Evolutionary conservation across 2,113 vertebrate genomes (phyloP).

Genomic region (Urocynchramus pylzowi): DNA sequence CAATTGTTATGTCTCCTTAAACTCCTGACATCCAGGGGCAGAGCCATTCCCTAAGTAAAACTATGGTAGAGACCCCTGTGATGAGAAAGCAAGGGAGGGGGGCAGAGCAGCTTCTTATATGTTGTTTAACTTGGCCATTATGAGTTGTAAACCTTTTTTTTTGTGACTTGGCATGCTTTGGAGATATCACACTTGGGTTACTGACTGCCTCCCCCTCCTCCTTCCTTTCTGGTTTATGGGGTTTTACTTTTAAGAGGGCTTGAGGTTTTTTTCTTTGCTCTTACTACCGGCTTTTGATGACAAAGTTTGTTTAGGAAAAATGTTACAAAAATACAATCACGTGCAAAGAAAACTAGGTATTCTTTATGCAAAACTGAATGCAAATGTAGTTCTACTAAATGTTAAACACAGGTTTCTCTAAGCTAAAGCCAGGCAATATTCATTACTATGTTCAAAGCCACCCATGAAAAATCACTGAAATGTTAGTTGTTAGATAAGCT

Average conservation of each 20-base stretch:
- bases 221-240: slow-evolving; percentile 31
- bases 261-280: slow-evolving; percentile 36
- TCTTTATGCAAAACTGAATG: background rate
- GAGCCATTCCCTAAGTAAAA: slow-evolving; percentile 5
- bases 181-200: slow-evolving; percentile 48
- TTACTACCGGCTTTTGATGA: background rate
- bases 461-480: slow-evolving; percentile 14
- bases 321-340: slow-evolving; percentile 14
- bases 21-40: background rate
- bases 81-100: background rate
- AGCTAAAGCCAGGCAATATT: background rate
- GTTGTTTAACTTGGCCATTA: slow-evolving; percentile 64
- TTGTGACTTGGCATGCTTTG: slow-evolving; percentile 59
- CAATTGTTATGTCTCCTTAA: slow-evolving; percentile 34
- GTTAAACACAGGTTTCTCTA: background rate
- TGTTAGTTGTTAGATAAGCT: slow-evolving; percentile 8
- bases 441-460: background rate
- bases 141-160: slow-evolving; percentile 39
- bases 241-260: background rate
- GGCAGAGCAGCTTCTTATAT: background rate
- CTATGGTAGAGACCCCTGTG: background rate
- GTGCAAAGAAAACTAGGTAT: background rate
- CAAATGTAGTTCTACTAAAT: background rate
- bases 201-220: background rate
- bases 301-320: slow-evolving; percentile 48